Base-by-base conservation (phyloP, 2,113 vertebrate species). In the Thryonomys swinderianus region DNA sequence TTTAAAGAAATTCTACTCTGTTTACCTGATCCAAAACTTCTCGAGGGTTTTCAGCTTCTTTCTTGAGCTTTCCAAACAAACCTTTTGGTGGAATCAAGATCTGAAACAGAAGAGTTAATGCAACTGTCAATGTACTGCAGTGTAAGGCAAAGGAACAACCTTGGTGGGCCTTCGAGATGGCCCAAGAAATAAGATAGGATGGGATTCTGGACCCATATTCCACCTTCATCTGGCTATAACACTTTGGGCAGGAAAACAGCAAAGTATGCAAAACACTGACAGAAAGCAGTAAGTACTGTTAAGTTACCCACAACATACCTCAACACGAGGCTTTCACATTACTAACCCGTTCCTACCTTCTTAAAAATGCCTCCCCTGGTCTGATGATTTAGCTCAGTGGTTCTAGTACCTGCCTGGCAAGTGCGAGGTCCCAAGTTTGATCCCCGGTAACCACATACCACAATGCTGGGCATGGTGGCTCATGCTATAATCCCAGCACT, bases 21-120 rank as follows among this genome's bases (percentile, higher is more conserved):
- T 40, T 98, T 98, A 99, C 99, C 99, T 99, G 99, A 97, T 99
- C 99, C 94, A 99, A 98, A 91, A 99, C 99, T 90, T 99, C 99
- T 95, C 99, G 99, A 61, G 99, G 99, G 96, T 99, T 99, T 97
- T 99, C 99, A 0, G 99, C 99, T 90, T 99, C 99, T 87, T 98
- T 99, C 98, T 99, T 99, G 86, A 99, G 98, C 96, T 99, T 99
- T 91, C 96, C 89, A 94, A 99, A 98, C 13, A 99, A 98, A 55
- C 99, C 99, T 98, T 99, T 99, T 0, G 99, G 99, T 23, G 99
- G 99, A 94, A 99, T 99, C 97, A 99, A 96, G 97, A 99, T 99
- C 99, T 98, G 95, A 88, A 97, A 98, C 3, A 23, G 12, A 42
- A 90, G 5, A 92, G 57, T 88, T 80, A 73, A 61, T 51, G 74